Base-by-base conservation (phyloP, 2,113 vertebrate genomes). In the Melanocharis versteri region DNA sequence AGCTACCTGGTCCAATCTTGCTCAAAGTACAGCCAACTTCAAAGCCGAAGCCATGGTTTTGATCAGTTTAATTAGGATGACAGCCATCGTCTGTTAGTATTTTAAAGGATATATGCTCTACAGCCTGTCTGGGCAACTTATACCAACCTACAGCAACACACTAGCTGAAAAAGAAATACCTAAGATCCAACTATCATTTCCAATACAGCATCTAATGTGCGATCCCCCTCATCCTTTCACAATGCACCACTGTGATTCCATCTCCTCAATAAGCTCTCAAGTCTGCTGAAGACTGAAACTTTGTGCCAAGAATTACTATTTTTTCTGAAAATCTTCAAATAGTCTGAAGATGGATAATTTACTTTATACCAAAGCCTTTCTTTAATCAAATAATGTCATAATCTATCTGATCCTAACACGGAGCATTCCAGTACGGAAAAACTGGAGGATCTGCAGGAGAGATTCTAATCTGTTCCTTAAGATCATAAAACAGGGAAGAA, bases 401-500 rank as follows among this genome's bases (percentile, higher is more conserved):
- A 47, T n/a, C 58, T 61, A 56, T 27, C 11, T 48, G 58, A 14
- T 54, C 27, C 39, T n/a, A 56, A 8, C 13, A 85, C 6, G 4
- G 15, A 40, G 4, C 1, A 1, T 54, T 79, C 44, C 12, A 57
- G 23, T 18, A 73, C 3, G 14, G 24, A 80, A 86, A 62, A 86
- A 35, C 2, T 16, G 15, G 33, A 61, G 19, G 30, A 78, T 75
- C 16, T 77, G 24, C 45, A 44, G 24, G 1, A 87, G 24, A 77
- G 47, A 75, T 50, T 15, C 15, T 75, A 58, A 57, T 54, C 61
- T 44, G 33, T 19, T 83, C 44, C 23, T 62, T 40, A 58, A 61
- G 7, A 78, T 27, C 16, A 64, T 28, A 60, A 39, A 83, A 68
- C 0, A 0, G 1, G 9, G 8, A 10, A 47, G 44, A 56, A 57